Base-by-base conservation (phyloP, 2,113 vertebrate genomes). In the Campylomormyrus numenius region DNA sequence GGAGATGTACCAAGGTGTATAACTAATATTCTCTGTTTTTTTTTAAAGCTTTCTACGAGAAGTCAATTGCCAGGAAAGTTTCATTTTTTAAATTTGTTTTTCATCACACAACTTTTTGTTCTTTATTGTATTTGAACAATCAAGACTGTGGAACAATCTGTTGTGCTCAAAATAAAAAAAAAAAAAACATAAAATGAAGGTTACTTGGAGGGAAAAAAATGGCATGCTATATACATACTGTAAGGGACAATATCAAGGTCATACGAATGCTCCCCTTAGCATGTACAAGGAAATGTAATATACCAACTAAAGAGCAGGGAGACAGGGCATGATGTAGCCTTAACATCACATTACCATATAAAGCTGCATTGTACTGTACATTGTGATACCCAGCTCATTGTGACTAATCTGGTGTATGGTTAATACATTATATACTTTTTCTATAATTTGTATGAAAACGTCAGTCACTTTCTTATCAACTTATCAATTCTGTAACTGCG, bases 21-120 rank as follows among this genome's bases (percentile, higher is more conserved):
- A 48, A 90, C 42, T 74, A 90, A 90, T 88, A 17, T 31, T 48
- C 31, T 62, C 1, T 19, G 27, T n/a, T 62, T 90, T 87, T 87
- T 87, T n/a, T 80, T 42, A 13, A 49, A 62, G 9, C 89, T n/a
- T 62, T 87, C 46, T 53, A 87, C 17, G 6, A 90, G 31, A 90
- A 49, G n/a, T 52, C 17, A 87, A 9, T 52, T 90, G 50, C 46
- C 85, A 87, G n/a, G 85, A 87, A 85, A 31, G 35, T 58, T 52
- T 19, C 3, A 27, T n/a, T 66, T 21, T 21, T 56, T 21, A 0
- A 0, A 19, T 66, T 66, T 66, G 58, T 13, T 66, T 48, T 89
- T 89, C 17, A 52, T 52, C 48, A 87, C 24, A 53, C 1, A 87
- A 31, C 27, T 53, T 39, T 39, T 87, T 35, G 5, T 56, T 52